Conservation (phyloP, 2,888 invertebrate genomes). For the Leptopterna dolabrata region DNA sequence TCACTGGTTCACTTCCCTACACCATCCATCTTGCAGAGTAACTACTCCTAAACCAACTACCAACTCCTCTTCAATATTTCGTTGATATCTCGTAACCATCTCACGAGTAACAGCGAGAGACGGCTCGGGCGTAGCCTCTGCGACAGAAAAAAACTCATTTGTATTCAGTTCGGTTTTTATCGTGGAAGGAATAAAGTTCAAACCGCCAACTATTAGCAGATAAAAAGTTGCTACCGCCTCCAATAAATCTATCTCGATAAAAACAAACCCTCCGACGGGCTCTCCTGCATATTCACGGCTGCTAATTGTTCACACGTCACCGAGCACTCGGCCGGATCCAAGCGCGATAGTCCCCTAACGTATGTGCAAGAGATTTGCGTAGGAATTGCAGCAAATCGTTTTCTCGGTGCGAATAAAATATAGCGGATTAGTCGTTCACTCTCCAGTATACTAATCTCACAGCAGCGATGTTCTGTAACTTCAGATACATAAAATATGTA, state of each 20-base stretch:
- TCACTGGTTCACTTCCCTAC: too few relatives aligned
- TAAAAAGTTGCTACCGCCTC: not conserved
- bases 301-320: slow-evolving; percentile 7
- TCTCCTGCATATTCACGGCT: not conserved
- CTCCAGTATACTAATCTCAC: too few relatives aligned
- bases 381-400: not conserved
- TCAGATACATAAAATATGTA: too few relatives aligned
- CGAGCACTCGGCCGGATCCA: not conserved
- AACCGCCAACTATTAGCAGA: not conserved
- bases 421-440: too few relatives aligned
- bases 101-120: not conserved
- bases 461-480: too few relatives aligned
- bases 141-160: not conserved
- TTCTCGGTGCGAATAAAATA: not conserved
- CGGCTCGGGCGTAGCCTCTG: not conserved
- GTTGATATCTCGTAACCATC: not conserved
- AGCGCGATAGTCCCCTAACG: not conserved
- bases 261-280: not conserved
- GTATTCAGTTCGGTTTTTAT: not conserved
- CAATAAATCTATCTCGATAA: not conserved
- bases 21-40: too few relatives aligned
- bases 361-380: not conserved
- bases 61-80: not conserved
- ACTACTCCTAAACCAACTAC: too few relatives aligned
- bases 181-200: not conserved